A percentile compares a stretch with the other conserved stretches of the same genome.
Evolutionary conservation across 2,797 vertebrate genomes (phyloP).

Genomic region (Pachyuromys duprasi): DNA sequence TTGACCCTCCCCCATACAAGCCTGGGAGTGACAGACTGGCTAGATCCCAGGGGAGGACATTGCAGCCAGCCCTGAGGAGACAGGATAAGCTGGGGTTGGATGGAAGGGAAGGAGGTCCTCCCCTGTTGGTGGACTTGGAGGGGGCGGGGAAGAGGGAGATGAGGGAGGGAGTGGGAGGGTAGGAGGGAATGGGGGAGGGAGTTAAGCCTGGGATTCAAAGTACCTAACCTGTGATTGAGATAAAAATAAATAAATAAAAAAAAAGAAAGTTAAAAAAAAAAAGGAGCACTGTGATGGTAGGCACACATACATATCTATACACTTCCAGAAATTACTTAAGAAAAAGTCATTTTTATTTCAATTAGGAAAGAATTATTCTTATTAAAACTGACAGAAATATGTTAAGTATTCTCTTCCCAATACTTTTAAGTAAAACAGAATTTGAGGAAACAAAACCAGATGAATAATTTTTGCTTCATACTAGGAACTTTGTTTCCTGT

Average conservation of each 20-base stretch:
- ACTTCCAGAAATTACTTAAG: conserved; percentile 26
- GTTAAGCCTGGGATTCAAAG: too few relatives aligned
- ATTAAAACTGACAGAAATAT: conserved; percentile 21
- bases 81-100: too few relatives aligned
- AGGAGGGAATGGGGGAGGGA: too few relatives aligned
- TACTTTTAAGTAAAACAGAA: not conserved
- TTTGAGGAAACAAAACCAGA: not conserved
- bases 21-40: too few relatives aligned
- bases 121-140: too few relatives aligned
- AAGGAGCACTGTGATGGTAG: not conserved
- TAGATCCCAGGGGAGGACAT: too few relatives aligned
- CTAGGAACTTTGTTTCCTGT: not conserved
- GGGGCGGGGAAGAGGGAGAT: too few relatives aligned
- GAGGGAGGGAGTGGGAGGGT: too few relatives aligned
- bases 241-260: not conserved
- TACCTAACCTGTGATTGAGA: too few relatives aligned
- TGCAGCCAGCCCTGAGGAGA: too few relatives aligned
- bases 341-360: not conserved
- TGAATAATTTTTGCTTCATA: conserved; percentile 1
- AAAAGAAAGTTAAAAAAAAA: not conserved
- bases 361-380: not conserved
- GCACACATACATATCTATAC: not conserved
- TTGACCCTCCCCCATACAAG: too few relatives aligned
- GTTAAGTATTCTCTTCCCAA: conserved; percentile 11
- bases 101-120: too few relatives aligned